These are phyloP conservation scores for Megaustenia siamemsis DNA, from an alignment of 2,888 invertebrate genomes.

Conservation along the genomic window DNA sequence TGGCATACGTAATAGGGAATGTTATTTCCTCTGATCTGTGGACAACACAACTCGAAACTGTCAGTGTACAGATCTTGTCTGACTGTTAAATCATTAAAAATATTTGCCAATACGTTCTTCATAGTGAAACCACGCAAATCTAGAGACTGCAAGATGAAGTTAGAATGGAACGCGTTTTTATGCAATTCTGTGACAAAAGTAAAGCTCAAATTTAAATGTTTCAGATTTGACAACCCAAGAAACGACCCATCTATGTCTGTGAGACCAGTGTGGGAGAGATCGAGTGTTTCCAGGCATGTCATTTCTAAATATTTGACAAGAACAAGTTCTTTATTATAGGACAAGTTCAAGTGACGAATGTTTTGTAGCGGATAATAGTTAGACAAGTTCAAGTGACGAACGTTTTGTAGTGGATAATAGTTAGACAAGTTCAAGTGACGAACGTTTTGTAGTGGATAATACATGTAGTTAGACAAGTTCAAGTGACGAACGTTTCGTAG, in stretches of 20 bases:
- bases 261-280: constrained; percentile 31
- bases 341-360: constrained; percentile 5
- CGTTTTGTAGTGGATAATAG: not conserved
- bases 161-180: not conserved
- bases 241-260: not conserved
- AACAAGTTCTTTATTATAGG: not conserved
- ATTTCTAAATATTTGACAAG: not conserved
- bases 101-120: not conserved
- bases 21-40: not conserved
- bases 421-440: not conserved
- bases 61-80: constrained; percentile 16
- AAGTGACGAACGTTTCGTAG: not conserved
- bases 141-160: not conserved
- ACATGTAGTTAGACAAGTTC: not conserved
- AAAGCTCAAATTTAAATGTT: constrained; percentile 2
- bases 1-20: constrained; percentile 32
- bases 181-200: not conserved
- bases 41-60: not conserved
- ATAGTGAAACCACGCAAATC: constrained; percentile 14
- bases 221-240: not conserved
- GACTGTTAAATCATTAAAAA: not conserved
- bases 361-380: not conserved
- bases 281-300: constrained; percentile 6
- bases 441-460: not conserved
- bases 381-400: not conserved